Base-by-base conservation (phyloP, 2,113 vertebrate species). In the Isichthys henryi region DNA sequence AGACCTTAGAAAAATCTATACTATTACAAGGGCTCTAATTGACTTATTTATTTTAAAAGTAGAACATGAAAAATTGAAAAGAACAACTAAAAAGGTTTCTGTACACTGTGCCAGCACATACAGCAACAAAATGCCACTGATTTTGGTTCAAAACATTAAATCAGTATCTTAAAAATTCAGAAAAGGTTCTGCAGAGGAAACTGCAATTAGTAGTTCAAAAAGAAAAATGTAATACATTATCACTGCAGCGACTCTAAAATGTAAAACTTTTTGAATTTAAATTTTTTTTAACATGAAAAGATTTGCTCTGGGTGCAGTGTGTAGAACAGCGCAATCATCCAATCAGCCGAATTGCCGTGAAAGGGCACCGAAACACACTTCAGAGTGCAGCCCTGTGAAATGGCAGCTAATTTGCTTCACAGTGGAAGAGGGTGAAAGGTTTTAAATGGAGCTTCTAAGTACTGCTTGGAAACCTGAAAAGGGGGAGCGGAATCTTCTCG, bases 401-500 rank as follows among this genome's bases (percentile, higher is more conserved):
- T 84, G 45, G 82, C 82, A 84, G 21, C 82, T 84, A 49, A 84
- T 84, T 84, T 48, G 82, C 82, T 48, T 45, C 45, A 43, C 82
- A 84, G 82, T n/a, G 10, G 43, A 48, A n/a, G 46, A 46, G 45
- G 82, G 82, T 84, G 82, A 84, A 84, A 84, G 82, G 82, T 84
- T 84, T 84, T 43, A 48, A 48, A 84, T 84, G 45, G 82, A 48
- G 19, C 45, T 45, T 84, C 43, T 84, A n/a, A 84, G 82, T 48
- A 84, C 23, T 46, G 82, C 19, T 23, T 4, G 1, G 19, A n/a
- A 84, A 84, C 45, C 8, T 48, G 82, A 48, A 48, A 84, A 48
- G 23, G 45, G 82, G 19, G 82, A n/a, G 45, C 1, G 3, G 46
- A 48, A 45, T 43, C 45, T 82, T 35, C 17, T 83, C 15, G 5